Conservation (phyloP, 2,888 invertebrate genomes). For the Thalpophila matura region DNA sequence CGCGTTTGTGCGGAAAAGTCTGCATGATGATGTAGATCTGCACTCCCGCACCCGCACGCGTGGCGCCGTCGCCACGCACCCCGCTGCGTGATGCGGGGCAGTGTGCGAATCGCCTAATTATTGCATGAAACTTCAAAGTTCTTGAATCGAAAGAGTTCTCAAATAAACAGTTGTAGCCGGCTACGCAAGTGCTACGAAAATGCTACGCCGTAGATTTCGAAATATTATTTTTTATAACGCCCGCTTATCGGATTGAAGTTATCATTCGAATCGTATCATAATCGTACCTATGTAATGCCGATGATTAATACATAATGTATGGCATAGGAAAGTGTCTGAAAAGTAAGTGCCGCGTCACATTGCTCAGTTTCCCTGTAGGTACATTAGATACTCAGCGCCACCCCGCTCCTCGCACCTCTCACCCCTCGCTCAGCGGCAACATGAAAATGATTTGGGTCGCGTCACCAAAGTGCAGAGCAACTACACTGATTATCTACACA, state of each 20-base stretch:
- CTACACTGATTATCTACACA: neutral
- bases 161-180: neutral
- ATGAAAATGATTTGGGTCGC: neutral
- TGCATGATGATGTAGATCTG: too few relatives aligned
- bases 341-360: neutral
- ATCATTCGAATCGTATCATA: too few relatives aligned
- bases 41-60: too few relatives aligned
- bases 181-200: conserved; percentile 3
- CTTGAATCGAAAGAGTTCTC: neutral
- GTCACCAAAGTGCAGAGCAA: neutral
- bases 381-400: neutral
- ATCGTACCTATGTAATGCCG: too few relatives aligned
- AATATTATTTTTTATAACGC: neutral
- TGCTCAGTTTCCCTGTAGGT: neutral
- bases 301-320: too few relatives aligned
- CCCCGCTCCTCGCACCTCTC: too few relatives aligned
- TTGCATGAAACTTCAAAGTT: too few relatives aligned
- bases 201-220: conserved; percentile 6
- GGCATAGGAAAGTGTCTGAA: too few relatives aligned
- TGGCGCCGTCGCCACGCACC: too few relatives aligned
- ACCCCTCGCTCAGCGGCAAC: neutral
- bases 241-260: neutral
- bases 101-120: too few relatives aligned
- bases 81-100: too few relatives aligned
- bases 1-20: too few relatives aligned